Evolutionary conservation across 2,888 invertebrate species (phyloP).

Genomic region (Geophilus truncorum): DNA sequence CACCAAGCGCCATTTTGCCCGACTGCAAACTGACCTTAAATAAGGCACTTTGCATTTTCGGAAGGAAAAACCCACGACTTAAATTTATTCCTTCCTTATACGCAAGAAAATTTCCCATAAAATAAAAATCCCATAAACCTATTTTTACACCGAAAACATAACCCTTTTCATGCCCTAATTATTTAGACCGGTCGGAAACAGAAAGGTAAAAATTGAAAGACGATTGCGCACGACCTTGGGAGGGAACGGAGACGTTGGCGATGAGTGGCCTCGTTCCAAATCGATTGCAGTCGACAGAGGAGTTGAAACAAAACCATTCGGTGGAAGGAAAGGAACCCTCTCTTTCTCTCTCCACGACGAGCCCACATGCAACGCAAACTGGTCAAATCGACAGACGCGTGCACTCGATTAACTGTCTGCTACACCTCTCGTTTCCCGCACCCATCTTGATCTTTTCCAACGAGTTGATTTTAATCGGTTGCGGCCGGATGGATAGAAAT

Average conservation of each 20-base stretch:
- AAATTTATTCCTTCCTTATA: no score
- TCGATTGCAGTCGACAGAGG: not conserved
- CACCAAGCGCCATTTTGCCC: no score
- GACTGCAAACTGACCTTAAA: not conserved
- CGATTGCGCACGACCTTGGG: not conserved
- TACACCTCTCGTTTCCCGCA: no score
- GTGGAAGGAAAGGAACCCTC: not conserved
- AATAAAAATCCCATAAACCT: no score
- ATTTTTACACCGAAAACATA: not conserved
- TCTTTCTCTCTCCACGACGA: not conserved
- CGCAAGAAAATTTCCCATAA: no score
- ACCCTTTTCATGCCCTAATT: not conserved
- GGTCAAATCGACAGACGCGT: not conserved
- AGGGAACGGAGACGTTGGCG: not conserved
- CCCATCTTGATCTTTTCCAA: no score
- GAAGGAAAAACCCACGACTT: no score
- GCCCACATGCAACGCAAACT: not conserved
- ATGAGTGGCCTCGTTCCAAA: not conserved
- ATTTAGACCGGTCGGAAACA: not conserved
- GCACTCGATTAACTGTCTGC: not conserved
- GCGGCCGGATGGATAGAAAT: no score
- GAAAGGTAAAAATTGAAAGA: not conserved
- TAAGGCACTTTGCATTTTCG: not conserved
- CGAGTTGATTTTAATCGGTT: no score
- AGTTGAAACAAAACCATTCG: not conserved